Evolutionary conservation across 1,140 invertebrate species (phyloP), one percentile per base, ranked within the genome.

Genomic region (Pseudomyrmex gracilis): DNA sequence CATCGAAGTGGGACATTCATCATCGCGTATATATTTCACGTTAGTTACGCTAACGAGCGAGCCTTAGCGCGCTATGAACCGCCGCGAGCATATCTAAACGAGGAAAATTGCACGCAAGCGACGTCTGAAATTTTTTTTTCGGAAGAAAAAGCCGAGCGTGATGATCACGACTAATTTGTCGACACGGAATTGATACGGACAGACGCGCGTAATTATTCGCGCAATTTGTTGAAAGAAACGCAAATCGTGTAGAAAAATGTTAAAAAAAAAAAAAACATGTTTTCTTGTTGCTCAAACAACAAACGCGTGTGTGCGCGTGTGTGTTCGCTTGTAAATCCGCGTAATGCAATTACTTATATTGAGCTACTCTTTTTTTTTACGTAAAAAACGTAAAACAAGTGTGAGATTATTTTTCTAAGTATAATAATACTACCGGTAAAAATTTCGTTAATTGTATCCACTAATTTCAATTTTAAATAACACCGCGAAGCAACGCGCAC

Each of bases 11-110:
- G 61, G 55, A 63, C 80, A 83, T 87, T 86, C 85, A 87, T 87
- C 86, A 84, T 73, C 57, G 61, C 55, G 66, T 84, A 85, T 84
- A 87, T 87, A 87, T 87, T 87, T 87, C 73, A 87, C 73, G 71
- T 68, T 51, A 20, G 17, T 58, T 57, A 34, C 61, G 73, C 55
- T 86, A 87, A 87, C 82, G 82, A 87, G 55, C 67, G 43, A 67
- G 61, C 17, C 85, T 66, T 77, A 77, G 70, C 64, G 22, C 77
- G 66, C 34, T 7, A 47, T 70, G 67, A 86, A 66, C 57, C 45
- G 12, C 22, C 53, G 55, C 49, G 13, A 68, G 53, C 51, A 87
- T 70, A 47, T 84, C 43, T 24, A 61, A 78, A 66, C 51, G 53
- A 64, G 9, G 10, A 20, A n/a, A 68, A 60, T 60, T 60, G 77